Conservation (phyloP, 2,888 invertebrate genomes). For the Argyra leucocephala region DNA sequence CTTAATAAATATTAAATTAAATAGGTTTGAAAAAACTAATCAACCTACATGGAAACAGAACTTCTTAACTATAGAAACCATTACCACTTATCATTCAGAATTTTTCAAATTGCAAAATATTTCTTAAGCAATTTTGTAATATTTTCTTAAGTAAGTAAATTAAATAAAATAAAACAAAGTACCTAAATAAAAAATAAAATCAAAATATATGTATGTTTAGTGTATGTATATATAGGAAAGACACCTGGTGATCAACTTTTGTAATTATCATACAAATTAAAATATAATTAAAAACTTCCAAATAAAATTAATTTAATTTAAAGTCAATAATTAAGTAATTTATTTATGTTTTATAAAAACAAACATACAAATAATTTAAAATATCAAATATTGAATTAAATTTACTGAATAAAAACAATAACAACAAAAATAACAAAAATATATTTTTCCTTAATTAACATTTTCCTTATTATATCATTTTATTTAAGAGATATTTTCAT, state of each 20-base stretch:
- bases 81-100: too few species aligned
- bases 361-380: too few species aligned
- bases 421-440: too few species aligned
- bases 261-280: slow-evolving; percentile 6
- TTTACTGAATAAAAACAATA: too few species aligned
- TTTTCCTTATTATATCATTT: background rate
- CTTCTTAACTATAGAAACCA: too few species aligned
- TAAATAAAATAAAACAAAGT: background rate
- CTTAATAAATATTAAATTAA: too few species aligned
- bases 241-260: background rate
- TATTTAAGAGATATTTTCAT: background rate
- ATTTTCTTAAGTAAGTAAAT: background rate
- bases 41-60: too few species aligned
- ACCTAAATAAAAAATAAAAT: background rate
- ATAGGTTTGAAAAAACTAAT: too few species aligned
- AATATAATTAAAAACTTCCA: slow-evolving; percentile 4
- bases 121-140: background rate
- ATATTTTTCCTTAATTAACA: background rate
- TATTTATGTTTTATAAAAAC: background rate
- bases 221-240: background rate
- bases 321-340: slow-evolving; percentile 3
- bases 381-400: too few species aligned
- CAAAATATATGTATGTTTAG: too few species aligned
- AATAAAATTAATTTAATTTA: slow-evolving; percentile 6
- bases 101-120: background rate